These are phyloP conservation scores for Micromys minutus DNA, from an alignment of 2,113 vertebrate species.

Conservation along the genomic window DNA sequence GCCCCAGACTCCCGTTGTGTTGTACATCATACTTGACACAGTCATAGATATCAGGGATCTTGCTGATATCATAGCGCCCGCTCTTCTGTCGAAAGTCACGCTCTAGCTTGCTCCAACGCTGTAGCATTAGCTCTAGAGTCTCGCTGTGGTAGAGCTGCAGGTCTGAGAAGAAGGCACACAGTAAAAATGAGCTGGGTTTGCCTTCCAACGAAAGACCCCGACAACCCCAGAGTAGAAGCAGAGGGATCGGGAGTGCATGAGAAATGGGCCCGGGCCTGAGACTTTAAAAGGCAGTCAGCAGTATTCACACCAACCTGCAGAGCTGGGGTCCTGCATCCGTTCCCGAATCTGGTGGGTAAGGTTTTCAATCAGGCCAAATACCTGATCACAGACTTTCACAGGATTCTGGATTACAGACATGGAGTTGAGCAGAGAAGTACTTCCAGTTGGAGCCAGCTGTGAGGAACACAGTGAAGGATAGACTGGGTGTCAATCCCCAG, in stretches of 20 bases:
- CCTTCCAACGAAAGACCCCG: slow-evolving; percentile 10
- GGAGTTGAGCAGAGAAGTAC: slow-evolving; percentile 92
- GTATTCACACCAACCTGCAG: slow-evolving; percentile 88
- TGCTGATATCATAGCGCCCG: slow-evolving; percentile 98
- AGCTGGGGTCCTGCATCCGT: slow-evolving; percentile 95
- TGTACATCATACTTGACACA: slow-evolving; percentile 98
- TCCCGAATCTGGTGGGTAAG: slow-evolving; percentile 95
- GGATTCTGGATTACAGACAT: slow-evolving; percentile 96
- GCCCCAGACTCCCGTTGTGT: slow-evolving; percentile 92
- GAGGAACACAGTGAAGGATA: slow-evolving; percentile 17
- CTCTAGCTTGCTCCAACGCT: slow-evolving; percentile 98
- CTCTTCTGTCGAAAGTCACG: slow-evolving; percentile 96
- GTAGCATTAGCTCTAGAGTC: slow-evolving; percentile 97
- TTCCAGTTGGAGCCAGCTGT: slow-evolving; percentile 94
- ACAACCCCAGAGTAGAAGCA: slow-evolving; percentile 22
- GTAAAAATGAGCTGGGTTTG: slow-evolving; percentile 31
- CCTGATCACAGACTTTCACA: slow-evolving; percentile 93
- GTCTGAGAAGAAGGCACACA: slow-evolving; percentile 82
- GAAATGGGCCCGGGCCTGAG: background rate
- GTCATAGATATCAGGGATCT: slow-evolving; percentile 98
- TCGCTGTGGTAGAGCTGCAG: slow-evolving; percentile 98
- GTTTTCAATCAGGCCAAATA: slow-evolving; percentile 95
- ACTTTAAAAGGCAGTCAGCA: background rate
- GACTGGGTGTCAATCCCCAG: background rate
- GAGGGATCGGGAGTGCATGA: background rate